Evolutionary conservation across 2,888 invertebrate species (phyloP), one percentile per base, ranked within the genome.

Genomic region (Lycaena phlaeas): DNA sequence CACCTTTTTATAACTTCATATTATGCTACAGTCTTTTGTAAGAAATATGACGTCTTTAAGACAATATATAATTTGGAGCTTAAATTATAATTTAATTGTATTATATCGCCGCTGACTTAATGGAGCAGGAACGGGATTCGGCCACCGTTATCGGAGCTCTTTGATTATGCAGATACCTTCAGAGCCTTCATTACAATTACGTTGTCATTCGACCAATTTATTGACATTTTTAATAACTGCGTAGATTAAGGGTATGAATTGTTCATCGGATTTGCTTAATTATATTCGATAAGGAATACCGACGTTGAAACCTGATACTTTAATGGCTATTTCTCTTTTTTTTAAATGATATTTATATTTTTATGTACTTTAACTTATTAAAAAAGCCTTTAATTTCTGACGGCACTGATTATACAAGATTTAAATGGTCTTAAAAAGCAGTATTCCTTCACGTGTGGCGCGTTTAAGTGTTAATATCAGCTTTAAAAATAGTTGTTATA

Each of bases 171-270:
- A 53, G 57, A 60, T 59, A 58, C 63, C 64, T 65, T 63, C 63
- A 59, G 59, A 59, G 57, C 57, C 59, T 53, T 50, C 49, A 36
- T 56, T 54, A 57, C 66, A 71, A 76, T 73, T 75, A 75, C 52
- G 53, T 64, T 71, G 77, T 74, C 73, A 65, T 56, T 64, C 54
- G 44, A 53, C 54, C 59, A 63, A 72, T 68, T 71, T 71, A 72
- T 68, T 64, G 63, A 64, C 61, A 63, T 67, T 63, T 58, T 65
- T 69, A 68, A 68, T 66, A 66, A 65, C 61, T 58, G 59, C 59
- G 66, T 71, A 65, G 56, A 52, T 68, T 64, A 63, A 63, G 55
- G 50, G 52, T 52, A 61, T 63, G 59, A 57, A 63, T 64, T 59
- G 56, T 52, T 54, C 52, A 54, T 53, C 51, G 54, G 47, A 42